Evolutionary conservation across 2,797 vertebrate species (phyloP).

Genomic region (Manis crassicaudata): DNA sequence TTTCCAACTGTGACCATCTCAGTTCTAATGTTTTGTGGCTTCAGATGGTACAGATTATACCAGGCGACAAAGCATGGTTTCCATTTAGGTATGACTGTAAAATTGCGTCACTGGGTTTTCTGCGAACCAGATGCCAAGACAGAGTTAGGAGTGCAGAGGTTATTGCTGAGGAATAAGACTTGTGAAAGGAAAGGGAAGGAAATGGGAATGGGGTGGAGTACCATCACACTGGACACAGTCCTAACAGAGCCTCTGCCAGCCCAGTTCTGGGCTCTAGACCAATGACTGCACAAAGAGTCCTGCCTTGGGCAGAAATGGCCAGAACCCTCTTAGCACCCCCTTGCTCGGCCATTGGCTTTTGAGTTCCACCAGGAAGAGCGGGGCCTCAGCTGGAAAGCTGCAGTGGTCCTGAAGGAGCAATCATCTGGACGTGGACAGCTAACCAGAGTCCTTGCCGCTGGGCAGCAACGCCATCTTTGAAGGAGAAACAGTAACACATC

Average conservation of each 20-base stretch:
- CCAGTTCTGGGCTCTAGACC: not conserved
- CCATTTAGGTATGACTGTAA: not conserved
- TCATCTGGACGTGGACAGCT: not conserved
- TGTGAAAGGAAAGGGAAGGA: not conserved
- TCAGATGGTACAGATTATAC: not conserved
- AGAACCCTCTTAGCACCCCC: not conserved
- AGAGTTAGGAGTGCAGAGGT: not conserved
- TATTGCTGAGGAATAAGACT: not conserved
- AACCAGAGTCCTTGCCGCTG: not conserved
- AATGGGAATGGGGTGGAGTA: not conserved
- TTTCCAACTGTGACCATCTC: not conserved
- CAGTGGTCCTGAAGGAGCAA: not conserved
- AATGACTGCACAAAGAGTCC: no score
- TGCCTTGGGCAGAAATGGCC: not conserved
- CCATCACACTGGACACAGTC: not conserved
- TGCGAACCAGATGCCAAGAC: not conserved
- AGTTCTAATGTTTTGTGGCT: not conserved
- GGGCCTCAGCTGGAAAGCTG: not conserved
- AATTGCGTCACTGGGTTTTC: not conserved
- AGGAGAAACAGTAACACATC: not conserved
- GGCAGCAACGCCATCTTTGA: not conserved
- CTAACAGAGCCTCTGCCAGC: not conserved
- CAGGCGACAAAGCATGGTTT: not conserved
- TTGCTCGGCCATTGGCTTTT: not conserved
- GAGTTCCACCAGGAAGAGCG: not conserved